Base-by-base conservation (phyloP, 2,797 vertebrate genomes). In the Leucoraja ocellata region DNA sequence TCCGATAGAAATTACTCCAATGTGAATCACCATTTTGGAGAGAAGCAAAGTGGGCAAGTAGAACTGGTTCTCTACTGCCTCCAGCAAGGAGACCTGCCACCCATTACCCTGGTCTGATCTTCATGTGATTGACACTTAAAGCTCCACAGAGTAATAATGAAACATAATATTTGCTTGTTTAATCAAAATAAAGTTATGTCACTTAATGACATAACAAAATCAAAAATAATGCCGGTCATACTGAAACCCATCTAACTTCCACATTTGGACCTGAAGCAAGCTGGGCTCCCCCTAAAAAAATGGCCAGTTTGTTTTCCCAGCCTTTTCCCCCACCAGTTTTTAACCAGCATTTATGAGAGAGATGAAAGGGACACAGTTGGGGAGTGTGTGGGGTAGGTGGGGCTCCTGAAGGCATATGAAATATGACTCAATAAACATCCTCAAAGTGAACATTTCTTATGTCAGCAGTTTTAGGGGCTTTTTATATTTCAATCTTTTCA, bases 231-330 rank as follows among this genome's bases (percentile, higher is more conserved):
- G 13, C 28, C 18, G 11, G 10, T 63, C 83, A 63, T 63, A 86
- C 28, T 21, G 58, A 86, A 86, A 63, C 58, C 58, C 25, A 84
- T 61, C 54, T 84, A 61, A 86, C 28, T 32, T 86, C 83, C 58
- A 86, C 28, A 63, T 86, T 63, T 86, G 83, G 28, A 14, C 63
- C 11, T n/a, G 83, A 21, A 13, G 23, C 28, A 21, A 58, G 83
- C n/a, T 86, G 83, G 58, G 13, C 13, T 63, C 28, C 58, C 83
- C 81, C 83, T 86, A 63, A 86, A 63, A 86, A 86, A 63, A 86
- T 65, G 10, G 65, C 83, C 58, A 84, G 25, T 84, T n/a, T 61
- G 25, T 28, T 61, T 58, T 84, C 28, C 83, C 28, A 32, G 83
- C n/a, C n/a, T 32, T 63, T 86, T 3, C 46, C 46, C 46, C 46